Percentiles rank a stretch among this genome's conserved stretches.
Evolutionary conservation across 2,888 invertebrate genomes (phyloP).

Genomic region (Caenorhabditis drosophilae): DNA sequence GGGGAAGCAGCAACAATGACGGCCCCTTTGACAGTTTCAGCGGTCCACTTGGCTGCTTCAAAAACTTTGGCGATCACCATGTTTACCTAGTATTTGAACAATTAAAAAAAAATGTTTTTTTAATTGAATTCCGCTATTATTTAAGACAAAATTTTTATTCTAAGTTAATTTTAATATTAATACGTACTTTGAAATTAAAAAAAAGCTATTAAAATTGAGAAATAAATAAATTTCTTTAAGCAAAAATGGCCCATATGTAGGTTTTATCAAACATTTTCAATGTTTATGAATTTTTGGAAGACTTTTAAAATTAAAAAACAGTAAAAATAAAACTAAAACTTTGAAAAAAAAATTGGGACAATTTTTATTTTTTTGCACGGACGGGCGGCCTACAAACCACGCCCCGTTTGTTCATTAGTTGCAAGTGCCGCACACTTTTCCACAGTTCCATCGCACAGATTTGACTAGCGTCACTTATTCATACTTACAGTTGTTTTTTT

Average conservation of each 20-base stretch:
- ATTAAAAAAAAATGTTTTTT: conserved; percentile 5
- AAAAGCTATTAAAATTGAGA: background rate
- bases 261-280: too few species aligned
- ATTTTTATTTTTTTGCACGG: background rate
- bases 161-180: too few species aligned
- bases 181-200: too few species aligned
- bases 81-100: too few species aligned
- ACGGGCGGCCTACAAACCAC: conserved; percentile 30
- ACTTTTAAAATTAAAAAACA: background rate
- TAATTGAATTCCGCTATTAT: too few species aligned
- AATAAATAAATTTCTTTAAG: too few species aligned
- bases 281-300: background rate
- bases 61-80: conserved; percentile 61
- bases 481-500: background rate
- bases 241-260: too few species aligned
- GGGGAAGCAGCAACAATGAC: conserved; percentile 56
- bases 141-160: too few species aligned
- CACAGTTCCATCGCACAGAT: background rate
- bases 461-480: background rate
- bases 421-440: conserved; percentile 2
- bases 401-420: conserved; percentile 15
- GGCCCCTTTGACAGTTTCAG: conserved; percentile 58
- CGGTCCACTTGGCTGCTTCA: conserved; percentile 61
- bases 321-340: background rate
- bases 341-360: too few species aligned